Evolutionary conservation across 2,113 vertebrate genomes (phyloP).

Genomic region (Cygnus atratus): DNA sequence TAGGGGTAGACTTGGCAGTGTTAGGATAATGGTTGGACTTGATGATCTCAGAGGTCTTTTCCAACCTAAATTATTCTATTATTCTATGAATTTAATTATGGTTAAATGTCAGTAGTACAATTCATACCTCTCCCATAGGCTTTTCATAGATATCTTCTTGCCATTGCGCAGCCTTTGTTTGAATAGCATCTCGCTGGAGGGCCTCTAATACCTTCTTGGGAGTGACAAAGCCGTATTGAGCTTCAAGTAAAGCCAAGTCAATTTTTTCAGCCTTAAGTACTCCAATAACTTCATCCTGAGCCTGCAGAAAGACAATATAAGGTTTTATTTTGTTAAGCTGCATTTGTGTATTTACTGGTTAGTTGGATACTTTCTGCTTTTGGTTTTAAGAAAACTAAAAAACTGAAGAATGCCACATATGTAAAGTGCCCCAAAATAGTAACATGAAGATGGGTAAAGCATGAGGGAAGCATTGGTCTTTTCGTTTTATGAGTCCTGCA

Average conservation of each 20-base stretch:
- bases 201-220: constrained; percentile 92
- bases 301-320: constrained; percentile 79
- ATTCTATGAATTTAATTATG: neutral
- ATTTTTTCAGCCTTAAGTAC: constrained; percentile 96
- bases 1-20: too few species aligned
- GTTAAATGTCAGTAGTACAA: neutral
- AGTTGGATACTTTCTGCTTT: neutral
- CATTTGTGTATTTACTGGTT: neutral
- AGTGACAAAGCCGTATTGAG: constrained; percentile 93
- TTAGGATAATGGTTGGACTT: too few species aligned
- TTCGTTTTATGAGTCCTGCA: neutral
- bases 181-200: constrained; percentile 91
- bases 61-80: too few species aligned
- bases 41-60: too few species aligned
- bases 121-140: constrained; percentile 92
- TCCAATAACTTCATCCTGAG: constrained; percentile 95
- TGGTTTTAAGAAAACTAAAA: neutral
- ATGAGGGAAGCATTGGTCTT: neutral
- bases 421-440: neutral
- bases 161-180: constrained; percentile 82
- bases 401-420: neutral
- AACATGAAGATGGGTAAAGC: neutral
- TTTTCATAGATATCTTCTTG: constrained; percentile 93
- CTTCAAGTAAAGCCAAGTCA: constrained; percentile 91
- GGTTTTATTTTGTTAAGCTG: constrained; percentile 30